phyloP scores from a whole-genome alignment of 1,140 invertebrate species.

The Pogonognathellus flavescens region DNA sequence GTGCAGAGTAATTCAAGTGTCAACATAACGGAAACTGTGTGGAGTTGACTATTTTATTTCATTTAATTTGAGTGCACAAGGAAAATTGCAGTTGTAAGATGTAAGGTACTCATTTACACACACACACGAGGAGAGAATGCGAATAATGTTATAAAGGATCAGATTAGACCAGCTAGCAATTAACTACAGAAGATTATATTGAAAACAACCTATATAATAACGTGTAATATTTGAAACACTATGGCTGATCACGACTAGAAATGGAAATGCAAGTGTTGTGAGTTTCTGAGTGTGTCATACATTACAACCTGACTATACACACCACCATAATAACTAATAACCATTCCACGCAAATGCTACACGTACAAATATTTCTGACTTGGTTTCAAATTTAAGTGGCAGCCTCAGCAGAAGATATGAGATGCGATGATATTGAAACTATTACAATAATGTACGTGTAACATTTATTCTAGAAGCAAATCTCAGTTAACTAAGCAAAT shows the following conservation, averaged over 20 bases:
- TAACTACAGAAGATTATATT: neutral
- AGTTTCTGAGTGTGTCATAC: neutral
- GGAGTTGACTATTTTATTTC: constrained; percentile 12
- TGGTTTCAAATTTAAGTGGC: no score
- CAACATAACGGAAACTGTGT: constrained; percentile 17
- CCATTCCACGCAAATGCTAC: no score
- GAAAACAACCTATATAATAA: neutral
- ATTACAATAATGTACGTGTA: neutral
- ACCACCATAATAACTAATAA: no score
- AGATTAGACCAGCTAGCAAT: constrained; percentile 25
- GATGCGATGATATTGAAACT: neutral
- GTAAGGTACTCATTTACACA: neutral
- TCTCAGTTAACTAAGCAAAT: no score
- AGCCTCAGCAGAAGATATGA: neutral
- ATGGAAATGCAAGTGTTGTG: constrained; percentile 1
- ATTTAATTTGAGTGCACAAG: constrained; percentile 21
- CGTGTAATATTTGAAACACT: neutral
- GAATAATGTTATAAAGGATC: neutral
- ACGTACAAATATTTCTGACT: no score
- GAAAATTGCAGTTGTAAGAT: neutral
- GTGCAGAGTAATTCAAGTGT: neutral
- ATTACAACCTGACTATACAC: neutral
- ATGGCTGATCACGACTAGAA: neutral
- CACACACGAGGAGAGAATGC: neutral
- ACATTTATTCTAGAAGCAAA: no score